Evolutionary conservation across 2,797 vertebrate species (phyloP).

Genomic region (Tympanoctomys barrerae): DNA sequence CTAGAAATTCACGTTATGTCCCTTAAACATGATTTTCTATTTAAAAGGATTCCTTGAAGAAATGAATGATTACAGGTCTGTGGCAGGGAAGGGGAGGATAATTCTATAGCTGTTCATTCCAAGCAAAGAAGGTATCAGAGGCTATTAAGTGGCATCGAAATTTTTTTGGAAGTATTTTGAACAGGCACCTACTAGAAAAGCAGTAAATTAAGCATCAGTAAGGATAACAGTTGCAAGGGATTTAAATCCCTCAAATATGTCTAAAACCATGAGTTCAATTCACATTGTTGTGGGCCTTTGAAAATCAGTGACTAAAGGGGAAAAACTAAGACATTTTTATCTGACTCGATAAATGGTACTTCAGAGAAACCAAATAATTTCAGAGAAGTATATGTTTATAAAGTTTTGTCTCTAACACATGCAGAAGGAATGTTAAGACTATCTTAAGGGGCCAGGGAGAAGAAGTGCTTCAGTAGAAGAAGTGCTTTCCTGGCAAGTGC

Average conservation of each 20-base stretch:
- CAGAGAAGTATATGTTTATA: not conserved
- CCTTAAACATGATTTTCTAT: constrained; percentile 40
- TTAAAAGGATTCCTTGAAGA: not conserved
- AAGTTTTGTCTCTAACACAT: not conserved
- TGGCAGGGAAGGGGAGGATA: not conserved
- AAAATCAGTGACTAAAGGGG: not conserved
- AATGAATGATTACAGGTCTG: not conserved
- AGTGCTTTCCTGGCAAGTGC: too few species aligned
- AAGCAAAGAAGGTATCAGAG: not conserved
- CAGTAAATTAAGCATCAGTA: not conserved
- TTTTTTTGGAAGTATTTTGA: not conserved
- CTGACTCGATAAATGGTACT: not conserved
- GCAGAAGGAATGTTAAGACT: not conserved
- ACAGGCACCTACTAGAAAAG: not conserved
- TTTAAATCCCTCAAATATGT: not conserved
- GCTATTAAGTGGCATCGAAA: not conserved
- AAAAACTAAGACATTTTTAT: not conserved
- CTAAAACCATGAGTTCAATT: not conserved
- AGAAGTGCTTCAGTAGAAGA: too few species aligned
- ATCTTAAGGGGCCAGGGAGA: too few species aligned
- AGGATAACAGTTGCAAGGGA: not conserved
- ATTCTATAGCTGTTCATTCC: not conserved
- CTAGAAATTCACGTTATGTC: not conserved
- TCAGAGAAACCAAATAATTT: constrained; percentile 36
- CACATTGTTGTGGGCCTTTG: not conserved